Evolutionary conservation across 2,888 invertebrate species (phyloP), one percentile per base, ranked within the genome.

Genomic region (Aphidius colemani): DNA sequence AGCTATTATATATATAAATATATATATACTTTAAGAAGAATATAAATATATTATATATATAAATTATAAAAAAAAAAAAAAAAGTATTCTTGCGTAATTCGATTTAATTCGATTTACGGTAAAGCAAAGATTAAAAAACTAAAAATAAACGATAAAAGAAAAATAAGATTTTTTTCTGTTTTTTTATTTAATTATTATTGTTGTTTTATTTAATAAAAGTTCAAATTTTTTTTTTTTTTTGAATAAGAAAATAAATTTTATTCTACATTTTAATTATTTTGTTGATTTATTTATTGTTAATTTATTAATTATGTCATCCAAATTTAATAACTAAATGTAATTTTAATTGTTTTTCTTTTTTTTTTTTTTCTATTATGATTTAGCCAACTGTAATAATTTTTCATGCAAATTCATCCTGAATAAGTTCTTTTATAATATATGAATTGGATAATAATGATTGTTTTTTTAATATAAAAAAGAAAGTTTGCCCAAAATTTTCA

Each of bases 1-100:
- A 59, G 45, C 59, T 49, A 59, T 59, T 49, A 53, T 53, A 63
- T 53, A 63, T 61, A 64, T 5, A 30, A 30, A 30, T 30, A 30
- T 30, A 30, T 30, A 64, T 63, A 60, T 63, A 63, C 48, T 56
- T 63, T 62, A 56, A 59, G 50, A 59, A 59, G 61, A 60, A 65
- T 63, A 65, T 59, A 30, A 30, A 30, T 30, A 53, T 57, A 63
- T 40, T 10, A 51, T 13, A 7, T 50, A 59, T 43, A 48, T 44
- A 56, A 49, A 30, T 13, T 51, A 51, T 50, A 40, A 45, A 40
- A 53, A 46, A 61, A 44, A 44, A 51, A 53, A 46, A 43, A 55
- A 55, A 51, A 53, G 59, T 45, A 62, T 62, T 44, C 58, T 51
- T 59, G 55, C 59, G 59, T 66, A 66, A 66, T 50, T 66, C 63